phyloP scores from a whole-genome alignment of 2,797 vertebrate genomes.

The Gastrophryne carolinensis region DNA sequence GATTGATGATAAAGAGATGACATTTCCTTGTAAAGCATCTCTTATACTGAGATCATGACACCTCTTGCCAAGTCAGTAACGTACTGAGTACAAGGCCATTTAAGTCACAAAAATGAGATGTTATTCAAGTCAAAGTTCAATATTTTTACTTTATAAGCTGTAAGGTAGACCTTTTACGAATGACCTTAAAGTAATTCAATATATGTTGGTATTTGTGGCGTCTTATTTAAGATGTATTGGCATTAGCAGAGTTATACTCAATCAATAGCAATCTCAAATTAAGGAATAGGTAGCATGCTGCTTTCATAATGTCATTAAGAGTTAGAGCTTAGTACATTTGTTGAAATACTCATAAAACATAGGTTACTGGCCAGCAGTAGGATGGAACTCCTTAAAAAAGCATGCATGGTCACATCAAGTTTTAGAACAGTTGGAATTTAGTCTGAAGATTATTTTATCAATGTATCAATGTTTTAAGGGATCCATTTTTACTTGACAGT shows the following conservation, averaged over 20 bases:
- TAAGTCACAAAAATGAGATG: background rate
- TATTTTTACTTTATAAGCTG: conserved; percentile 1
- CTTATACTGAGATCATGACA: conserved; percentile 9
- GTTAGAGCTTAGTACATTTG: conserved; percentile 25
- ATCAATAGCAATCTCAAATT: conserved; percentile 46
- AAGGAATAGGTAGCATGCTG: conserved; percentile 45
- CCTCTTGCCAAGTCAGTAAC: background rate
- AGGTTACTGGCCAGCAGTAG: conserved; percentile 1
- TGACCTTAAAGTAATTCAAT: conserved; percentile 40
- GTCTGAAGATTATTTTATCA: too few species aligned
- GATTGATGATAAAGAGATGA: background rate
- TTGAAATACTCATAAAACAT: conserved; percentile 28
- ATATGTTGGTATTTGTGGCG: conserved; percentile 38
- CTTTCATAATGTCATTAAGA: conserved; percentile 43
- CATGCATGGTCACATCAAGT: too few species aligned
- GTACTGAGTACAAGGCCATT: background rate
- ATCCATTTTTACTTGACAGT: too few species aligned
- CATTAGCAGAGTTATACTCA: conserved; percentile 44
- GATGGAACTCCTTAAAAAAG: background rate
- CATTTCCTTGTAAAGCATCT: background rate
- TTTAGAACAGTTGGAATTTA: too few species aligned
- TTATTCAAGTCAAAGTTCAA: conserved; percentile 15
- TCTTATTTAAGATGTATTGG: conserved; percentile 41
- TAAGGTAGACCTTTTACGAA: conserved; percentile 12
- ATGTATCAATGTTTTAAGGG: too few species aligned